Percentiles rank a stretch among this genome's conserved stretches.
Evolutionary conservation across 37 sponge, comb jelly and placozoan species (phyloP).

Genomic region (Axinella damicornis): DNA sequence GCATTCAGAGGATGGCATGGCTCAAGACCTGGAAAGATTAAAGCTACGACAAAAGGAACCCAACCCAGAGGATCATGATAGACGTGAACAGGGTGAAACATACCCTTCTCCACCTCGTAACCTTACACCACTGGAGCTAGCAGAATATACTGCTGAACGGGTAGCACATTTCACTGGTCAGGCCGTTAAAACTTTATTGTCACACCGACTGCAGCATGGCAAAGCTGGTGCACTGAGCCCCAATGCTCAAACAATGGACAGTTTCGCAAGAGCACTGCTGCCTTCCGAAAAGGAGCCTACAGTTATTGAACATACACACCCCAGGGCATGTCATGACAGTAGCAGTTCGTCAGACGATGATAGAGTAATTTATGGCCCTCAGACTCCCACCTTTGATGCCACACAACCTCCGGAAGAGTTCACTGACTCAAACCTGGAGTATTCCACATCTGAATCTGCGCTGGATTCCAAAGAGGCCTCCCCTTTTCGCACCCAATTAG

Average conservation of each 20-base stretch:
- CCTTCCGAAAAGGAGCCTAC: not conserved
- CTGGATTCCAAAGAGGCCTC: not conserved
- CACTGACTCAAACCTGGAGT: not conserved
- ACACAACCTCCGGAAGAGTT: not conserved
- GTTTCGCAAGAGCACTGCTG: not conserved
- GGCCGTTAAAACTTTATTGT: constrained; percentile 43
- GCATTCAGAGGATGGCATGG: no score
- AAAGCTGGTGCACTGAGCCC: no score
- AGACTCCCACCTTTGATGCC: not conserved
- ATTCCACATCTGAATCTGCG: not conserved
- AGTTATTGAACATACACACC: not conserved
- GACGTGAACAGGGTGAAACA: no score
- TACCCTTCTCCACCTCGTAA: not conserved
- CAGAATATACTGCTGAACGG: constrained; percentile 47
- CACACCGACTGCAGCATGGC: no score
- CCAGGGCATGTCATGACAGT: not conserved
- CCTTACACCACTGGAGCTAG: constrained; percentile 24
- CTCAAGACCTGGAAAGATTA: no score
- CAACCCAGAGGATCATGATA: no score
- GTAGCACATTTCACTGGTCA: constrained; percentile 75
- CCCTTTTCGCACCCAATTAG: not conserved
- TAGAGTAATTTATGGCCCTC: no score
- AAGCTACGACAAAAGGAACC: no score
- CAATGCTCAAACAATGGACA: no score
- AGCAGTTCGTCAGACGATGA: no score